Base-by-base conservation (phyloP, 2,113 vertebrate genomes). In the Marmota monax region DNA sequence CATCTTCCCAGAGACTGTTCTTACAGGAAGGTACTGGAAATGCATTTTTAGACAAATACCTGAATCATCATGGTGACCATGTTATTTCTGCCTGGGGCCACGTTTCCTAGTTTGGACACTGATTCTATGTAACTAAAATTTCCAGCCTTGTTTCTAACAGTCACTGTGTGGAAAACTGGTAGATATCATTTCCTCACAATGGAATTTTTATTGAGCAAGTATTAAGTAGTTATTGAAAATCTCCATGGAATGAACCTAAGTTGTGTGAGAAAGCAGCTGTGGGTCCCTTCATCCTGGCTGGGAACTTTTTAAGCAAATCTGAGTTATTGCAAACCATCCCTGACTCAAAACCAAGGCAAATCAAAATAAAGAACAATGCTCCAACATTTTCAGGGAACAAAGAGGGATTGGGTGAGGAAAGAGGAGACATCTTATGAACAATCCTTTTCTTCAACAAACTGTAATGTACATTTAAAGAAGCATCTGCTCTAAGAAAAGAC, bases 181-280 rank as follows among this genome's bases (percentile, higher is more conserved):
- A 90, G 11, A 85, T 11, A 32, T 4, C 23, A 37, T 88, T 96
- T 95, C 37, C 63, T 48, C 23, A 25, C 23, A 56, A 78, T 3
- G 91, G 67, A 95, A 88, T 95, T 95, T 97, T 96, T 96, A 97
- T 95, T 72, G 93, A 96, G 96, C 70, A 92, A 93, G 69, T 67
- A 97, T 90, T 56, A 96, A 87, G 83, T 39, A 39, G 67, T 92
- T 79, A 92, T 76, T 97, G 96, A 97, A 97, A 94, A 96, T 4
- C 14, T 89, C 74, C 73, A 61, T 0, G 4, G 25, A 97, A 94
- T 42, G 92, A 84, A 91, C 84, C 90, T 63, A 69, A 95, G 93
- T 58, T 92, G 56, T 82, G 63, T 95, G n/a, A 56, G 0, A 45
- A 94, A 95, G 96, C 84, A 86, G 48, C 88, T 63, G 84, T 10